Evolutionary conservation across 2,888 invertebrate species (phyloP), one percentile per base, ranked within the genome.

Genomic region (Cryptophagus acutangulus): DNA sequence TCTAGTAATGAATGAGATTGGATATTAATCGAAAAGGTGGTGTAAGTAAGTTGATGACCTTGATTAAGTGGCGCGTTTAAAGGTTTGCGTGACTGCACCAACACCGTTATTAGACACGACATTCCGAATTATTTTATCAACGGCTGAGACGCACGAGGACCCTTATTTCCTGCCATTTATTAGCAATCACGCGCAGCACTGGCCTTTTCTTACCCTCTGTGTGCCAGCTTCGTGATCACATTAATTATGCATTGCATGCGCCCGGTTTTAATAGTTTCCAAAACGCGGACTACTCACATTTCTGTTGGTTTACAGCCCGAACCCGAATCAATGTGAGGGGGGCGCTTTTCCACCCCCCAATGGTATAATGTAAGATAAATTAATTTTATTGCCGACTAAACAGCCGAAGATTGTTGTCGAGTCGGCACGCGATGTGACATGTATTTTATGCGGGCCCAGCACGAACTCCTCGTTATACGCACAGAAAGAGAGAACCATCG

Each of bases 331-430:
- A n/a, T n/a, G n/a, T 20, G 20, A 20, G 20, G 9, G 20, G 20
- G 20, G 9, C 20, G 20, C 20, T 20, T 20, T 5, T 20, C 20
- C 20, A 20, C 57, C 57, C 60, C 59, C 56, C 62, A 57, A n/a
- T 3, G 4, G 26, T 3, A 13, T 59, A 58, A 56, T 57, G 57
- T 52, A 64, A 67, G 69, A 69, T 70, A 70, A 70, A 71, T 70
- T 70, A 70, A 71, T 71, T 71, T 70, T 68, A 69, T 69, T 67
- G 66, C 67, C 65, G 64, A 63, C 69, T 70, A 69, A 70, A 69
- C 68, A 69, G 69, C 60, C 64, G 58, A 66, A 68, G 67, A 68
- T 68, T 66, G 67, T 67, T 67, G 67, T 66, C 68, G 64, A 57
- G 58, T 56, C 47, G 54, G 61, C 70, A 70, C 69, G 70, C 70